Evolutionary conservation across 2,113 vertebrate species (phyloP).

Genomic region (Castor canadensis): DNA sequence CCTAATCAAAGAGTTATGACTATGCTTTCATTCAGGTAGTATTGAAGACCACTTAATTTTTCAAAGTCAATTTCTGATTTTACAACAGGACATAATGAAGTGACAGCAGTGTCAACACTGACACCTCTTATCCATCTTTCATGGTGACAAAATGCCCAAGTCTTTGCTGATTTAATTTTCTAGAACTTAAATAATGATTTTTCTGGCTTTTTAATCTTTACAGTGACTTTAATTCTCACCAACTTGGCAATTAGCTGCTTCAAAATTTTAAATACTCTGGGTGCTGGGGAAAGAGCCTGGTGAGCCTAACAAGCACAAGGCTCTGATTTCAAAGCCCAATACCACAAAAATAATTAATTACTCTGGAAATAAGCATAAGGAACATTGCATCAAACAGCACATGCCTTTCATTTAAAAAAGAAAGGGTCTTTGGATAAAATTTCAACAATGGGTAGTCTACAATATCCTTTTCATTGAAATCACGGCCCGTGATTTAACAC

Average conservation of each 20-base stretch:
- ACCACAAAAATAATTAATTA: too few species aligned
- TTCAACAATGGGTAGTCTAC: background rate
- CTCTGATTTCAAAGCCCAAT: too few species aligned
- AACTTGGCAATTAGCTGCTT: background rate
- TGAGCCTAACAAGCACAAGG: too few species aligned
- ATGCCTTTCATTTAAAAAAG: background rate
- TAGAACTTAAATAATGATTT: too few species aligned
- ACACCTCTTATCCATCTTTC: too few species aligned
- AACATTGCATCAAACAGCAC: background rate
- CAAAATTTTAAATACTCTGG: too few species aligned
- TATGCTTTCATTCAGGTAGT: background rate
- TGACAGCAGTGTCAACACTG: too few species aligned
- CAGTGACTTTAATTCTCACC: constrained; percentile 38
- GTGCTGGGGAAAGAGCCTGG: too few species aligned
- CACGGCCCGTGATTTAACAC: too few species aligned
- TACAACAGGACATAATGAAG: too few species aligned
- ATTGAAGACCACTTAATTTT: background rate
- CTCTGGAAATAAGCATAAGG: background rate
- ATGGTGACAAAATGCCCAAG: too few species aligned
- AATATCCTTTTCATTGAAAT: background rate
- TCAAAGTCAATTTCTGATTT: background rate
- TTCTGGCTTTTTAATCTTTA: constrained; percentile 21
- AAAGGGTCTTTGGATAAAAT: background rate
- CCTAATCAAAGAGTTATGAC: background rate
- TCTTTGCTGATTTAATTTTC: too few species aligned